Evolutionary conservation across 2,113 vertebrate genomes (phyloP).

Genomic region (Phaethon lepturus): DNA sequence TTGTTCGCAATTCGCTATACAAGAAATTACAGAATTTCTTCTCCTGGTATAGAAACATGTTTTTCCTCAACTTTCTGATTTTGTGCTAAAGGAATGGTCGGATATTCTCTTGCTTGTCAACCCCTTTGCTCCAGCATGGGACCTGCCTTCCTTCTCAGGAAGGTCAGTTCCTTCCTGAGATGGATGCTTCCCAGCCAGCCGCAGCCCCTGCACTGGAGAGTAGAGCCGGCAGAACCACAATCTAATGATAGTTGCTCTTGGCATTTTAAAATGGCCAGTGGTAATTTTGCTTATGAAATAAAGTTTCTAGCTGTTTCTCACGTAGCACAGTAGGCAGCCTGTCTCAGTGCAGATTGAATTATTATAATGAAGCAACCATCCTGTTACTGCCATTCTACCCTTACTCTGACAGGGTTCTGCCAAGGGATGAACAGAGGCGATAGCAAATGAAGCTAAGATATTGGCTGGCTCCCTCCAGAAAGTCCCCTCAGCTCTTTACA

Average conservation of each 20-base stretch:
- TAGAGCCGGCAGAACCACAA: not conserved
- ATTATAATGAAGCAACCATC: conserved; percentile 15
- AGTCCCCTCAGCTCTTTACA: not conserved
- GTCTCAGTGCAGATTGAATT: conserved; percentile 32
- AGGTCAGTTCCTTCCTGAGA: not conserved
- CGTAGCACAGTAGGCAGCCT: conserved; percentile 15
- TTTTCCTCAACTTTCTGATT: not conserved
- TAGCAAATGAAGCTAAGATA: not conserved
- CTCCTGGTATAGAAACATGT: not conserved
- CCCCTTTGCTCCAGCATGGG: not conserved
- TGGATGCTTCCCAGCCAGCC: not conserved
- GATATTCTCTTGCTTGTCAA: not conserved
- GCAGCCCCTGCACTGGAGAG: not conserved
- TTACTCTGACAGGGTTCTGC: not conserved
- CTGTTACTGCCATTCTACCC: not conserved
- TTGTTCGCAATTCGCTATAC: accelerated
- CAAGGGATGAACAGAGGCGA: conserved; percentile 44
- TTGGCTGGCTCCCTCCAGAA: not conserved
- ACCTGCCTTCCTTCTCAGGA: not conserved
- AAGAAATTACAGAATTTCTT: not conserved
- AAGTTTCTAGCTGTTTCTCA: conserved; percentile 17
- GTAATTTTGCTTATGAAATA: conserved; percentile 36
- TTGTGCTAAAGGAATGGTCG: not conserved
- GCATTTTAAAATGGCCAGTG: not conserved
- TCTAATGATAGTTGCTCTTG: not conserved